These are phyloP conservation scores for Polylopha cassiicola DNA, from an alignment of 2,888 invertebrate genomes.

Conservation along the genomic window DNA sequence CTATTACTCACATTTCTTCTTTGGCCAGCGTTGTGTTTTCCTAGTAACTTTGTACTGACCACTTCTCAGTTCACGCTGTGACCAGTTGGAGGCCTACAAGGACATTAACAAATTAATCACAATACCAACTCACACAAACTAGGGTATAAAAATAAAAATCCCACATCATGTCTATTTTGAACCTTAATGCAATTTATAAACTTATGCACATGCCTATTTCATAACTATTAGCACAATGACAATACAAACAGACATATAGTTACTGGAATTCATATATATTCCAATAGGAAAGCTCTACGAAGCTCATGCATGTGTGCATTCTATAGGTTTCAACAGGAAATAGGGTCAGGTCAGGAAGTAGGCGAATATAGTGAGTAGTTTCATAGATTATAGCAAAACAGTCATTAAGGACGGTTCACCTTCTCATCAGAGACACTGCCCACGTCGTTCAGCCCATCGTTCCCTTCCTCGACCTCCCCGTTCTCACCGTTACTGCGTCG, in stretches of 20 bases:
- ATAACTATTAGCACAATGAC: no score
- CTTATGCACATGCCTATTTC: no score
- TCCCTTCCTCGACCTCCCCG: constrained; percentile 71
- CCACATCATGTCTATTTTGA: neutral
- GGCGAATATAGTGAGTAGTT: constrained; percentile 26
- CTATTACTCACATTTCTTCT: constrained; percentile 55
- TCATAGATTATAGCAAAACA: constrained; percentile 38
- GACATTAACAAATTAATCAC: constrained; percentile 13
- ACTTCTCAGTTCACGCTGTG: constrained; percentile 65
- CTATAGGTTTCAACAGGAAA: constrained; percentile 30
- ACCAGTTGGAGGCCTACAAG: constrained; percentile 61
- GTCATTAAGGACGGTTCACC: constrained; percentile 59
- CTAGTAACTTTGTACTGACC: constrained; percentile 71
- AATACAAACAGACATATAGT: constrained; percentile 1
- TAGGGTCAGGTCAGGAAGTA: constrained; percentile 52
- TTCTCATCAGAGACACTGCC: constrained; percentile 72
- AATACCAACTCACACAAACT: no score
- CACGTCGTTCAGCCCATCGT: constrained; percentile 67
- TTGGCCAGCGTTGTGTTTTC: constrained; percentile 70
- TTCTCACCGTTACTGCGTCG: constrained; percentile 75
- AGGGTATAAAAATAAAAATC: neutral
- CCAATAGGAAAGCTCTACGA: constrained; percentile 21
- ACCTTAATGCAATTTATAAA: no score
- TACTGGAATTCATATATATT: constrained; percentile 1
- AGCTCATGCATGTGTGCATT: constrained; percentile 61